Conservation (phyloP, 2,888 invertebrate genomes). For the Apodemia duryi region DNA sequence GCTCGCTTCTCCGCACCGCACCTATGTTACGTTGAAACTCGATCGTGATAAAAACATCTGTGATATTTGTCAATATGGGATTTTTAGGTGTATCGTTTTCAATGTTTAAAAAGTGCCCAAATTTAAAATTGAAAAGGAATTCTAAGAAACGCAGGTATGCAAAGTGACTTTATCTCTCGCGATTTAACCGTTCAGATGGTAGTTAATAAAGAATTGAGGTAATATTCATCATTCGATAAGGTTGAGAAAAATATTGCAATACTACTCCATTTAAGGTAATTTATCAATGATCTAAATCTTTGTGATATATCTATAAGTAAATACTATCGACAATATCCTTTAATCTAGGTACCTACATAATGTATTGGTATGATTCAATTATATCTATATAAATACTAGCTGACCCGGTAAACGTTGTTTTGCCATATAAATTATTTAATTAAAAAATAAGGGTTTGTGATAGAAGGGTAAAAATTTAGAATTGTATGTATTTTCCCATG, state of each 20-base stretch:
- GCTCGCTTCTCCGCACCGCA: slow-evolving; percentile 31
- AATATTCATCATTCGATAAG: slow-evolving; percentile 13
- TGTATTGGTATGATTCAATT: too few relatives aligned
- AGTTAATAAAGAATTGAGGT: not conserved
- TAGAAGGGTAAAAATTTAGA: too few relatives aligned
- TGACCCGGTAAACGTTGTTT: too few relatives aligned
- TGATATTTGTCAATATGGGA: slow-evolving; percentile 54
- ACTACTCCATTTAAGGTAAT: not conserved
- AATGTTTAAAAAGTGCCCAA: slow-evolving; percentile 68
- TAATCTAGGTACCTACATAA: too few relatives aligned
- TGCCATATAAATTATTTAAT: too few relatives aligned
- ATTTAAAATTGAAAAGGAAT: slow-evolving; percentile 52
- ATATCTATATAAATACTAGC: too few relatives aligned
- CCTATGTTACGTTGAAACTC: slow-evolving; percentile 29
- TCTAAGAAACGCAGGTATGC: slow-evolving; percentile 47
- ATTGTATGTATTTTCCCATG: too few relatives aligned
- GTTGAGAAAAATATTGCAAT: not conserved
- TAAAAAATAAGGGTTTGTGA: too few relatives aligned
- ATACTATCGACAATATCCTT: too few relatives aligned
- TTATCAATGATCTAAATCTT: too few relatives aligned
- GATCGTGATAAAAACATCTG: slow-evolving; percentile 40
- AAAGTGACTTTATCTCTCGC: not conserved
- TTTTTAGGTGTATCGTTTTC: slow-evolving; percentile 61
- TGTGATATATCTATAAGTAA: too few relatives aligned
- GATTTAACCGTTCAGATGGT: not conserved